Evolutionary conservation across 2,888 invertebrate species (phyloP), one percentile per base, ranked within the genome.

Genomic region (Eledone cirrhosa): DNA sequence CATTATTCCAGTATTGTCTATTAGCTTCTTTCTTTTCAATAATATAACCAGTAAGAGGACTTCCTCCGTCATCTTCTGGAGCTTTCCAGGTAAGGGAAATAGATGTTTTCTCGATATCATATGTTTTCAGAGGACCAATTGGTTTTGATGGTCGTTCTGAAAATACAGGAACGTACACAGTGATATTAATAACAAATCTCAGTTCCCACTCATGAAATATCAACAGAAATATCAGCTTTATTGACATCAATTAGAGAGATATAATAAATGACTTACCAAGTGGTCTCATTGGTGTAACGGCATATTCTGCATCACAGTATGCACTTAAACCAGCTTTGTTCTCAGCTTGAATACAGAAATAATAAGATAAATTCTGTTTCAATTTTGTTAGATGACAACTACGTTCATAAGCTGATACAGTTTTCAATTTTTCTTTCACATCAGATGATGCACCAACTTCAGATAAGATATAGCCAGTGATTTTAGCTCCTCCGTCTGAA

Each of bases 41-140:
- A 74, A 87, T 78, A 80, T 88, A 90, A 29, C 83, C 82, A 5
- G 87, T 88, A 24, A 90, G 80, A 8, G 85, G 84, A 41, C 85
- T 84, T n/a, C 89, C 90, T 27, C 90, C 90, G 82, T 90, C 87
- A 81, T 90, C 88, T 8, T 83, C 80, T 11, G 92, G 91, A 29
- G 89, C 83, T n/a, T 85, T 85, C 91, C 91, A 91, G 78, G 85
- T 81, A 27, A 89, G 77, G 48, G 85, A 86, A 69, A 87, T 83
- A 47, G 86, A 85, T 77, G 86, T 88, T 48, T 85, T 82, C 31
- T 85, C 85, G 13, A 88, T 83, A 77, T 85, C 84, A 59, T 80
- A 83, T 22, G 77, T 80, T 69, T 80, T 81, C 24, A 85, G 77
- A 31, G 84, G 83, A 48, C 84, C 84, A 63, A 80, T 78, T 47